Evolutionary conservation across 2,888 invertebrate species (phyloP), one percentile per base, ranked within the genome.

Genomic region (Arrhopalites spinosus): DNA sequence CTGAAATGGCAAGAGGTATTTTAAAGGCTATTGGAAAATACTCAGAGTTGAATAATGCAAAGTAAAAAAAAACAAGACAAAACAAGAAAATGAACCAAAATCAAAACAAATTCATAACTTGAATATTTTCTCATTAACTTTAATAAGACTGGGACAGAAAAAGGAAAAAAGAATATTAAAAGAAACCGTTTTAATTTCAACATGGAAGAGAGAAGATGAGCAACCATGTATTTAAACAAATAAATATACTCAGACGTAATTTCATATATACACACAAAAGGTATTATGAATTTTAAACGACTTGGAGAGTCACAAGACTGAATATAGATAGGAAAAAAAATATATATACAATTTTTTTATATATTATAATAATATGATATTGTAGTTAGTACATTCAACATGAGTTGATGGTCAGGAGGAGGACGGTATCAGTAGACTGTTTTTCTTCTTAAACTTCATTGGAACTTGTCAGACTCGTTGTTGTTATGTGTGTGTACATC

Each of bases 11-110:
- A 30, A 77, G 75, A 50, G 74, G 78, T 73, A 81, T 83, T 50
- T 64, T 83, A 59, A 72, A 74, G 45, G 83, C 81, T 56, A 77
- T 83, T 64, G 78, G 80, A 63, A 80, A 76, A 76, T 80, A 80
- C 75, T 81, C 80, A 11, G 76, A 81, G 25, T 66, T 73, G 73
- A 75, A 77, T 27, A 63, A 64, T 56, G 66, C 25, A 2, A 66
- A 23, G 36, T 43, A 66, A 25, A 20, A 43, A 36, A 20, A 23
- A 23, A 66, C 36, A 25, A 45, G 5, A 29, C 5, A 71, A 43
- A 45, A 47, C 17, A 53, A 45, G 8, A 20, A 36, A 30, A 47
- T 61, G 36, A 36, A 36, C 17, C 30, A 63, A 8, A 56, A n/a
- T n/a, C n/a, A n/a, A n/a, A n/a, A n/a, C n/a, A n/a, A n/a, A n/a